phyloP scores from a whole-genome alignment of 2,113 vertebrate species.

The Enhydra lutris region DNA sequence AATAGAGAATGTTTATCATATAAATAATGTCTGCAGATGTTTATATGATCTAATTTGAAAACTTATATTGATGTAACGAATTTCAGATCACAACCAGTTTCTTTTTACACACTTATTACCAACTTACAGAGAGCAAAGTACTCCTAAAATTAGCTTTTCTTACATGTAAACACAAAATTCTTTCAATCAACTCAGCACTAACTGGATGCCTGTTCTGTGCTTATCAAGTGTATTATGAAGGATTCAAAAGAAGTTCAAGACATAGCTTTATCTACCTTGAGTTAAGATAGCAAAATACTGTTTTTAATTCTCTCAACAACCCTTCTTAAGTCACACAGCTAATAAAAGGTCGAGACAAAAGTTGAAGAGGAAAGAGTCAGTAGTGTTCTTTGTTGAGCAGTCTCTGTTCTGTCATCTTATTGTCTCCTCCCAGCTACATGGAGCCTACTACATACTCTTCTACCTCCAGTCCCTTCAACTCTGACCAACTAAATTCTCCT shows the following conservation, averaged over 20 bases:
- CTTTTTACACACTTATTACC: constrained; percentile 13
- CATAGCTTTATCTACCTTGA: neutral
- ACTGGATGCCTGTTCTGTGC: neutral
- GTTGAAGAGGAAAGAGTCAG: neutral
- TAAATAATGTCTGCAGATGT: neutral
- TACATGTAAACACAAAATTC: constrained; percentile 8
- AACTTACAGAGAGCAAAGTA: neutral
- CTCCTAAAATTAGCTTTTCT: constrained; percentile 18
- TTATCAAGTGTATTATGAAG: neutral
- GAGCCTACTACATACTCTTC: neutral
- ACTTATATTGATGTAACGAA: neutral
- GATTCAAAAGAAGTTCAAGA: neutral
- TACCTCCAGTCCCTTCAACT: neutral
- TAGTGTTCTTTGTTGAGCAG: neutral
- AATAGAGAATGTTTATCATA: neutral
- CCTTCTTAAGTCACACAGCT: neutral
- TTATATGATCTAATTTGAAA: constrained; percentile 3
- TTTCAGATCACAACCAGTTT: constrained; percentile 32
- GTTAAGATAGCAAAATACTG: constrained; percentile 17
- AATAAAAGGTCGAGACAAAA: neutral
- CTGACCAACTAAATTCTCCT: neutral
- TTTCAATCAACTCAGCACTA: neutral
- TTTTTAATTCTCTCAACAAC: constrained; percentile 2
- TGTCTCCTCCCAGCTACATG: neutral
- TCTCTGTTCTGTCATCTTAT: neutral